phyloP scores from a whole-genome alignment of 2,888 invertebrate species.

The Tyria jacobaeae region DNA sequence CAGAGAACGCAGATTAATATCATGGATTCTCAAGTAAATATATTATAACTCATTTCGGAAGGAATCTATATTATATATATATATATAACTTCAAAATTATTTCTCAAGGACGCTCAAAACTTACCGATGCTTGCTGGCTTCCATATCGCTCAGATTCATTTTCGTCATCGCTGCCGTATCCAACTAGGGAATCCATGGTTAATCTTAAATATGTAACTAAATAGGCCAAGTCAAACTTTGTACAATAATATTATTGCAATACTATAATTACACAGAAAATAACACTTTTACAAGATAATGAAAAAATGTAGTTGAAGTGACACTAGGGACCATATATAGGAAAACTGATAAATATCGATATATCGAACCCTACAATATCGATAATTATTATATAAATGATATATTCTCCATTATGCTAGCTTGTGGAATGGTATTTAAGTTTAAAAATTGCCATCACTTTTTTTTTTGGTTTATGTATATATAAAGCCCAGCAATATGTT shows the following conservation, averaged over 20 bases:
- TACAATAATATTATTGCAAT: not conserved
- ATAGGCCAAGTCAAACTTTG: not conserved
- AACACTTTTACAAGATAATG: not conserved
- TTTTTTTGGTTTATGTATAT: too few species aligned
- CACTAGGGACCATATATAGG: not conserved
- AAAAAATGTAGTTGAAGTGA: constrained; percentile 1
- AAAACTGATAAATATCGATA: too few species aligned
- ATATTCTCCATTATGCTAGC: too few species aligned
- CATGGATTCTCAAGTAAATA: constrained; percentile 51
- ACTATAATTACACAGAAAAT: not conserved
- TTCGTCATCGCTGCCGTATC: constrained; percentile 93
- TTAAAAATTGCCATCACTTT: too few species aligned
- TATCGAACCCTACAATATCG: too few species aligned
- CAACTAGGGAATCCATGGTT: constrained; percentile 91
- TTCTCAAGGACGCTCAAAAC: constrained; percentile 61
- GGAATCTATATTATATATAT: too few species aligned
- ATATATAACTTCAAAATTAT: not conserved
- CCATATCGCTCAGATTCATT: constrained; percentile 82
- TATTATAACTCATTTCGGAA: constrained; percentile 20
- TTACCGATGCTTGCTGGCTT: constrained; percentile 70
- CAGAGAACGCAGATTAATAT: constrained; percentile 87
- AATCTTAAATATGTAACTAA: constrained; percentile 2
- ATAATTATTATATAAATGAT: too few species aligned
- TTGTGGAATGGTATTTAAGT: too few species aligned
- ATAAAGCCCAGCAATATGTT: too few species aligned